Evolutionary conservation across 2,113 vertebrate genomes (phyloP), one percentile per base, ranked within the genome.

Genomic region (Aleadryas rufinucha): DNA sequence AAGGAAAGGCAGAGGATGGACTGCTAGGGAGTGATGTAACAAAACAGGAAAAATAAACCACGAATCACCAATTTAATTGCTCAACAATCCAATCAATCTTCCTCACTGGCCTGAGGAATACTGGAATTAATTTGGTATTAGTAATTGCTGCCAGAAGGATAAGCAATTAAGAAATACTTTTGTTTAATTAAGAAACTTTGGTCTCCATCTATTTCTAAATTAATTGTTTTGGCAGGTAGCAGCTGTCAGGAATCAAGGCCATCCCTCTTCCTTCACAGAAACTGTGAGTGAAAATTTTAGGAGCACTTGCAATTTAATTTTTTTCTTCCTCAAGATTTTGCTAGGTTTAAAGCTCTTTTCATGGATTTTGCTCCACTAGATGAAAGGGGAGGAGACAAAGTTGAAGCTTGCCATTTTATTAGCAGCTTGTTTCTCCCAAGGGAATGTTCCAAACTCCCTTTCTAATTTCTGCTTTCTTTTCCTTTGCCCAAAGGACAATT

Each of bases 401-500:
- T 14, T 39, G 82, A 47, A 59, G 33, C 52, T 54, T 71, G 57
- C 74, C 41, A 20, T 94, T 96, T 93, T 90, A 95, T 94, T 72
- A 96, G 65, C 88, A 11, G 60, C 77, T 68, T 84, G 44, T 86
- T 95, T 89, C 81, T 92, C 90, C 75, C 70, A 92, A 45, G 66
- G 78, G 80, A 86, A 87, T 17, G 24, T 68, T 76, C 84, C 71
- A 31, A 72, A 87, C 47, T 89, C 90, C 88, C 84, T 63, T 86
- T 57, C 68, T 72, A 88, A 84, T 88, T 89, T 91, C 69, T 81
- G 76, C 57, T 59, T 92, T 81, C 91, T 70, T 80, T 91, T 84
- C 79, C 45, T 90, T 93, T 92, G 77, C 91, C 88, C 92, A 78
- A 88, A 91, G 75, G 70, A 96, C 56, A 86, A 72, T 71, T 84